Percentiles rank a stretch among this genome's conserved stretches.
These are phyloP conservation scores for Eleginops maclovinus DNA, from an alignment of 2,113 vertebrate genomes.

Conservation along the genomic window DNA sequence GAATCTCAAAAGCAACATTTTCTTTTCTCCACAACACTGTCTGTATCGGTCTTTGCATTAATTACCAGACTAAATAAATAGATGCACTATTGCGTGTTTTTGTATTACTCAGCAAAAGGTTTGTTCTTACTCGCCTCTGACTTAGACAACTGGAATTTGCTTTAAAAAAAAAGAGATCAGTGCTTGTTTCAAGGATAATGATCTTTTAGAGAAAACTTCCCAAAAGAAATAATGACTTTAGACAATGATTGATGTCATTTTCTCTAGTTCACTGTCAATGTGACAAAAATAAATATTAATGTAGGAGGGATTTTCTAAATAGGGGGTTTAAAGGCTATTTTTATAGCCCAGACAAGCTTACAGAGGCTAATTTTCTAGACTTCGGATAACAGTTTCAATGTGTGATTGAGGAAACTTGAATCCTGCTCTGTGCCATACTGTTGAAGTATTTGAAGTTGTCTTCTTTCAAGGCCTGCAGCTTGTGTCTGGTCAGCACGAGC, in stretches of 20 bases:
- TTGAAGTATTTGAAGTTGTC: slow-evolving; percentile 47
- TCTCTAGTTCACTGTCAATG: slow-evolving; percentile 41
- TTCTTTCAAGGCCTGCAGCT: slow-evolving; percentile 57
- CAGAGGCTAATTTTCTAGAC: slow-evolving; percentile 45
- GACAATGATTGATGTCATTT: slow-evolving; percentile 58
- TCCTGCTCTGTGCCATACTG: slow-evolving; percentile 30
- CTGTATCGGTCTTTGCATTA: slow-evolving; percentile 29
- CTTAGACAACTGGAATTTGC: slow-evolving; percentile 41
- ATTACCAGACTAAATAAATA: slow-evolving; percentile 35
- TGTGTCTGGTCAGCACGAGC: slow-evolving; percentile 61
- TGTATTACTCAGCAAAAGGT: slow-evolving; percentile 31
- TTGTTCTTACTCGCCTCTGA: slow-evolving; percentile 26
- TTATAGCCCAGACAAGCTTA: slow-evolving; percentile 48
- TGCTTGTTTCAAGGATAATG: slow-evolving; percentile 33
- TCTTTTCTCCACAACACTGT: slow-evolving; percentile 5
- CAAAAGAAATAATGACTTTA: slow-evolving; percentile 47
- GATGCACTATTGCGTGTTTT: slow-evolving; percentile 38
- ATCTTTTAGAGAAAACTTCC: slow-evolving; percentile 40
- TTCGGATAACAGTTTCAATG: slow-evolving; percentile 52
- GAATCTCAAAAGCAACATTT: slow-evolving; percentile 45
- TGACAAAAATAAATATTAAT: slow-evolving; percentile 58
- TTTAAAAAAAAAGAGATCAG: slow-evolving; percentile 34
- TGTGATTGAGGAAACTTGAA: slow-evolving; percentile 56
- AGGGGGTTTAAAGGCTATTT: slow-evolving; percentile 44
- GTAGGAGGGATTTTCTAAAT: slow-evolving; percentile 56